Conservation (phyloP, 2,888 invertebrate species). For the Cantharis rufa region DNA sequence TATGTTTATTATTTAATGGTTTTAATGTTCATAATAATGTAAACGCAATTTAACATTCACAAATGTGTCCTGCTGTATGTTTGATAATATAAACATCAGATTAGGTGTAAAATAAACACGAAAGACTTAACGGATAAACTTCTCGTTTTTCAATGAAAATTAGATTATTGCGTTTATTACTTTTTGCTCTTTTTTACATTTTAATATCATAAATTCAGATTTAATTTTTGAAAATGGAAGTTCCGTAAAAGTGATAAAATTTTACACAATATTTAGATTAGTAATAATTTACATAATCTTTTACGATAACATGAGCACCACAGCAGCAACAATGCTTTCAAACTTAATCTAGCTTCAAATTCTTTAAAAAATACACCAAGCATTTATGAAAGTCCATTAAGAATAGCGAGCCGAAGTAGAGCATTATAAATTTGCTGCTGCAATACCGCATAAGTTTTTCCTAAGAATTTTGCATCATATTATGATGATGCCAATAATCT, state of each 20-base stretch:
- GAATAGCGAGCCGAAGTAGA: neutral
- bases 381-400: constrained; percentile 18
- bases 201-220: neutral
- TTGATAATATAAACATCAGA: neutral
- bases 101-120: neutral
- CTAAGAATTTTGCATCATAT: too few species aligned
- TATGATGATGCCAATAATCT: neutral
- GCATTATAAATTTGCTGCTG: neutral
- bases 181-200: neutral
- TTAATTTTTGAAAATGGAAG: neutral
- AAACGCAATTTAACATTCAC: neutral
- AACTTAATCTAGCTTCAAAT: constrained; percentile 22
- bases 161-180: neutral
- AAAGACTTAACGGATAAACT: neutral
- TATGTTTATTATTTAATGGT: neutral
- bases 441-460: neutral
- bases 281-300: constrained; percentile 21
- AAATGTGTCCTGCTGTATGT: neutral
- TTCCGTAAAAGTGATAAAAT: neutral
- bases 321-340: constrained; percentile 8
- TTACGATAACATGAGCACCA: constrained; percentile 13
- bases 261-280: neutral
- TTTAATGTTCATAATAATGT: neutral
- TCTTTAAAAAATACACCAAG: constrained; percentile 19
- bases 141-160: neutral